Percentiles rank a stretch among this genome's conserved stretches.
Conservation (phyloP, 2,113 vertebrate species). For the Gavia stellata region DNA sequence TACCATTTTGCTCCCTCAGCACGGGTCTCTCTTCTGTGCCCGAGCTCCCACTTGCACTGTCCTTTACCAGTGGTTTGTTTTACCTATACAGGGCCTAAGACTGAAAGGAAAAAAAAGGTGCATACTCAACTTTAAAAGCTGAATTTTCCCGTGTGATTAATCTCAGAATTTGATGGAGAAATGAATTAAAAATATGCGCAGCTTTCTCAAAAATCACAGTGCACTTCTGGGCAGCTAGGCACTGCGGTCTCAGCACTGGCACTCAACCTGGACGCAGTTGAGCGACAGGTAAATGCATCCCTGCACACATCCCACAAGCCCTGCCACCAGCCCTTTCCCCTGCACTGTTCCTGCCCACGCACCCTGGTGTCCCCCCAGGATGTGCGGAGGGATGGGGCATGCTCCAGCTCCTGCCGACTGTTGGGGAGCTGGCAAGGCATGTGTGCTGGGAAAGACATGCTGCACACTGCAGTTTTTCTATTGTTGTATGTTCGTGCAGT, state of each 20-base stretch:
- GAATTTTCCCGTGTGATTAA: not conserved
- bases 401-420: accelerated
- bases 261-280: accelerated
- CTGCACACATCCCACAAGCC: accelerated
- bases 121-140: not conserved
- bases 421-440: accelerated
- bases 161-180: not conserved
- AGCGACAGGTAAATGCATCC: accelerated
- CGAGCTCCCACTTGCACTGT: not conserved
- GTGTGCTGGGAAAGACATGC: accelerated
- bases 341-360: accelerated
- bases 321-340: accelerated
- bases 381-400: accelerated
- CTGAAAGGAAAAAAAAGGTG: not conserved
- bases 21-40: not conserved
- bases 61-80: not conserved
- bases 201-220: not conserved
- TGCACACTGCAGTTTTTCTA: not conserved
- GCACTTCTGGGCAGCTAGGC: not conserved
- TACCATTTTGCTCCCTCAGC: not conserved
- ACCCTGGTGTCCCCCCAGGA: accelerated
- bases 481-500: accelerated
- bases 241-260: accelerated
- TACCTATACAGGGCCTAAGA: not conserved
- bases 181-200: not conserved